A percentile compares a stretch with the other conserved stretches of the same genome.
Evolutionary conservation across 2,113 vertebrate genomes (phyloP).

Genomic region (Emberiza fucata): DNA sequence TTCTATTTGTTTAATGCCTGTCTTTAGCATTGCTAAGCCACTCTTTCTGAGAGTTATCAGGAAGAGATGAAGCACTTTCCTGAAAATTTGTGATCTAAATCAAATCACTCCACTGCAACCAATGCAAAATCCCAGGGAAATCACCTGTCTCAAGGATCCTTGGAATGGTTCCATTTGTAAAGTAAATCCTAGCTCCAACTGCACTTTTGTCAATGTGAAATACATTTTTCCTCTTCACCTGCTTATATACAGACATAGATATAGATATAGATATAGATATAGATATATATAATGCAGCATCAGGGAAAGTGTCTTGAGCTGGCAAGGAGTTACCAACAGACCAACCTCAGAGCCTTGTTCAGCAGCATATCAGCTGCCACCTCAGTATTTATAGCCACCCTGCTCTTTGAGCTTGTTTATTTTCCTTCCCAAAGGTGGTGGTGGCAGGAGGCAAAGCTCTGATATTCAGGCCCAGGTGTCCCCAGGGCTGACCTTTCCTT

Average conservation of each 20-base stretch:
- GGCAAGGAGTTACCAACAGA: background rate
- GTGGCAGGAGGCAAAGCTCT: background rate
- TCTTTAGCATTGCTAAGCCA: background rate
- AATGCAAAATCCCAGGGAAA: background rate
- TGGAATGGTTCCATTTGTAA: background rate
- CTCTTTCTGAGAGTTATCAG: background rate
- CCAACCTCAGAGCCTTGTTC: background rate
- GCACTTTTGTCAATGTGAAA: background rate
- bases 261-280: background rate
- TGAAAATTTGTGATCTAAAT: background rate
- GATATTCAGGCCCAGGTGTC: conserved; percentile 44
- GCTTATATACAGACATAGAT: background rate
- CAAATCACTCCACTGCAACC: background rate
- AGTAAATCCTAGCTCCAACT: background rate
- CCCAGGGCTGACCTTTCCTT: background rate
- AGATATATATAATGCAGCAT: background rate
- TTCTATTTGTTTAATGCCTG: background rate
- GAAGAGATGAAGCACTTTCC: background rate
- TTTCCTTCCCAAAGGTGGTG: conserved; percentile 16
- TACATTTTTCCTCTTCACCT: background rate
- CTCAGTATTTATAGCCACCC: conserved; percentile 41
- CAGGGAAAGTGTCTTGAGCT: background rate
- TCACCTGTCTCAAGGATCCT: background rate
- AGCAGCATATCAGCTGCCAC: background rate
- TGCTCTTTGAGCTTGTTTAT: conserved; percentile 9